These are phyloP conservation scores for Chromoteleia sp. DNA, from an alignment of 2,888 invertebrate species.

Conservation along the genomic window DNA sequence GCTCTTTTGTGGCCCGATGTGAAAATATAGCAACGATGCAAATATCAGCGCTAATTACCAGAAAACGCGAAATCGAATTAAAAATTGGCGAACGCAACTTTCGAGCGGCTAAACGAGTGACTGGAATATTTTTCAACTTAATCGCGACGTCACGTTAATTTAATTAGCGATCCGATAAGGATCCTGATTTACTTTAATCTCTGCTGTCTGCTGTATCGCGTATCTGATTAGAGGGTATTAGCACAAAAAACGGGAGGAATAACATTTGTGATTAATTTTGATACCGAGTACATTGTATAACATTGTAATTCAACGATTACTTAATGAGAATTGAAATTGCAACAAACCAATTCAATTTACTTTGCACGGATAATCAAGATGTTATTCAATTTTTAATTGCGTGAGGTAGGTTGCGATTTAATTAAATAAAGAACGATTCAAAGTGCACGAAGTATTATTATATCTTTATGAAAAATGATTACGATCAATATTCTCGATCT, in stretches of 20 bases:
- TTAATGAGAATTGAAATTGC: constrained; percentile 43
- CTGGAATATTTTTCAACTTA: constrained; percentile 4
- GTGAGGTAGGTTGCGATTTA: constrained; percentile 16
- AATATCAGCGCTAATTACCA: no score
- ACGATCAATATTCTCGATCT: no score
- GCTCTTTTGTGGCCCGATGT: no score
- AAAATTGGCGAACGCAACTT: no score
- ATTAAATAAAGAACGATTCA: not conserved
- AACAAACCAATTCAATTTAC: constrained; percentile 46
- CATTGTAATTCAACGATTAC: constrained; percentile 43
- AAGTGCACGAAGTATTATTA: not conserved
- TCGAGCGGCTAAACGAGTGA: no score
- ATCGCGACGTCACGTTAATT: constrained; percentile 9
- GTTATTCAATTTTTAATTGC: constrained; percentile 46
- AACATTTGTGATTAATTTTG: constrained; percentile 54
- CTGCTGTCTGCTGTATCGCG: constrained; percentile 11
- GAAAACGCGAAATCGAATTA: not conserved
- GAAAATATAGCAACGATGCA: no score
- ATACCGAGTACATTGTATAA: constrained; percentile 41
- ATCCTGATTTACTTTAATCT: constrained; percentile 19
- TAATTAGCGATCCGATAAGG: constrained; percentile 50
- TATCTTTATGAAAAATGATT: not conserved
- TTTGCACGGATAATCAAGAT: constrained; percentile 37
- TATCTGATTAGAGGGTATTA: constrained; percentile 47
- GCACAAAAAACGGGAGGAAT: constrained; percentile 35